Base-by-base conservation (phyloP, 2,888 invertebrate species). In the Petrolisthes cinctipes region DNA sequence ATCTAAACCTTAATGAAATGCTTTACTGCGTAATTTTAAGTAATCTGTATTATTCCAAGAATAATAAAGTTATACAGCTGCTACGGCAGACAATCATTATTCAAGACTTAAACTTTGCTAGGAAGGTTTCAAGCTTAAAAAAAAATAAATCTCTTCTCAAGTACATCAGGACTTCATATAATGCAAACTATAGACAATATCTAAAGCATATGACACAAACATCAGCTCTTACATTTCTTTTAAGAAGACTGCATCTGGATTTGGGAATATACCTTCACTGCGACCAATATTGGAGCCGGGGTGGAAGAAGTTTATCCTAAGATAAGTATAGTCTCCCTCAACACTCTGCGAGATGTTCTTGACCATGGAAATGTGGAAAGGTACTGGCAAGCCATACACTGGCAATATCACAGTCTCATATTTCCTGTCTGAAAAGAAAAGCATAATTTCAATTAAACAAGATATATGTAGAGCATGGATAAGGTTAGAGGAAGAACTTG, bases 271-370 rank as follows among this genome's bases (percentile, higher is more conserved):
- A 2, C 96, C 88, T 92, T 99, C 99, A 92, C 97, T 97, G 90
- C 97, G 95, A 0, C 98, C 98, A 95, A 99, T 97, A 0, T 99
- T 97, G 14, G 97, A 97, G 37, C 99, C 99, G 61, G 99, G 99
- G 93, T 99, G 98, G 94, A 98, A 99, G 93, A 99, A 99, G 93
- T 99, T 99, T 92, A 99, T 97, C 92, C 95, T 96, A 91, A 99
- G 95, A 93, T 99, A 99, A 0, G 99, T 99, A 93, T 98, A 99
- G 93, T 99, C 99, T 5, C 99, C 98, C 93, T 99, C 99, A 17
- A 99, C 97, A 0, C 98, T 98, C 93, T 98, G 98, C 0, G 98
- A 98, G 92, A 99, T 98, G 93, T 99, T 99, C 94, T 99, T 99
- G 85, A 99, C 97, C 6, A 98, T 99, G 5, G 99, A 98, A 92